Evolutionary conservation across 2,797 vertebrate genomes (phyloP), one percentile per base, ranked within the genome.

Genomic region (Lerista edwardsae): DNA sequence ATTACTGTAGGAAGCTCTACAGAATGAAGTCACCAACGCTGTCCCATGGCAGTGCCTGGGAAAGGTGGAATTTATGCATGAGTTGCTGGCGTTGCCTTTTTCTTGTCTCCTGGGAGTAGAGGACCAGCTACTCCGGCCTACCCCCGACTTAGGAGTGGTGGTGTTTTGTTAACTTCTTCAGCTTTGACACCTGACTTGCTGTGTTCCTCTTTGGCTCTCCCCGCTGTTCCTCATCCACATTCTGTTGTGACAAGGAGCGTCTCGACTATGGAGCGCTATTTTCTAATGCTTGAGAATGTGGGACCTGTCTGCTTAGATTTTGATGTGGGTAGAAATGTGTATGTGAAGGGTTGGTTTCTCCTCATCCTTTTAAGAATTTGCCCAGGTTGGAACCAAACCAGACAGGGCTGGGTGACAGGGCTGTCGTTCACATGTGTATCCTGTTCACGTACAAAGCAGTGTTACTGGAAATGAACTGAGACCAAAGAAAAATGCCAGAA

Each of bases 21-120:
- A 1, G n/a, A 0, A 83, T 86, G 84, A 93, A 77, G 77, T 85
- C 87, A 86, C 1, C 23, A 23, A 34, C 29, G 83, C 75, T 39
- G 21, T 7, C 34, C 2, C 41, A 86, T 23, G 1, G 0, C 0
- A 21, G 85, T 14, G 72, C 83, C 84, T 62, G 67, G 44, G 59
- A 74, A 39, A 72, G 78, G 25, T 62, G 74, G 47, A 19, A 29
- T 8, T 10, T 57, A 15, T 55, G 10, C 6, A 44, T 39, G 23
- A 8, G 27, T 41, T 39, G n/a, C 29, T 74, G 12, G 39, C 25
- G 55, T 68, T 31, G 12, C 59, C 84, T 65, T 65, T n/a, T 71
- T 71, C 78, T 65, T 55, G 21, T 71, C 9, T 71, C 64, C 27
- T 15, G 29, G 3, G 55, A 27, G n/a, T n/a, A n/a, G n/a, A n/a